These are phyloP conservation scores for Furcifer pardalis DNA, from an alignment of 2,797 vertebrate genomes.

Conservation along the genomic window DNA sequence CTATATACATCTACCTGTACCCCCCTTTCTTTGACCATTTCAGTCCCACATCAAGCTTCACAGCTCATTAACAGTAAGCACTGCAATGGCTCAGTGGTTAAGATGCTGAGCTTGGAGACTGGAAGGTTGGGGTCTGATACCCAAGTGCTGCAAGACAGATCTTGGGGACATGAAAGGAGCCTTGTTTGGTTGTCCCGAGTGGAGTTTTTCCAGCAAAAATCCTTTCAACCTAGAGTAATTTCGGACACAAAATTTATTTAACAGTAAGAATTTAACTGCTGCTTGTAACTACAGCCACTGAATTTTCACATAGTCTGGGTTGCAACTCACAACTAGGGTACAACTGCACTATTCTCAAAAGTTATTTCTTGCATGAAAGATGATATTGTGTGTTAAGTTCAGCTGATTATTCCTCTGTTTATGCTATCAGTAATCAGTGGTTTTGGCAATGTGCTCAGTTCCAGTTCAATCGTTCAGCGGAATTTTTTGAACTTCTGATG, in stretches of 20 bases:
- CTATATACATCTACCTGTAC: neutral
- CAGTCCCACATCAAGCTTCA: slow-evolving; percentile 51
- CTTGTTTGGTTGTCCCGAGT: too few species aligned
- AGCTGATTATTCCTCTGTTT: slow-evolving; percentile 67
- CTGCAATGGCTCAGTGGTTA: too few species aligned
- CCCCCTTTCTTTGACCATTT: neutral
- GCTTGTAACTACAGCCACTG: slow-evolving; percentile 41
- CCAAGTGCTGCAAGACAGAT: too few species aligned
- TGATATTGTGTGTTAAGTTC: slow-evolving; percentile 58
- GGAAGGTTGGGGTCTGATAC: too few species aligned
- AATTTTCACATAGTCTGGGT: slow-evolving; percentile 45
- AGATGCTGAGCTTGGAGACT: too few species aligned
- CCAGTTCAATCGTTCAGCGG: slow-evolving; percentile 65
- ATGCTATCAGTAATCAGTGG: slow-evolving; percentile 64
- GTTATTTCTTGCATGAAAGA: slow-evolving; percentile 57
- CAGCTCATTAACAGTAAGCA: slow-evolving; percentile 42
- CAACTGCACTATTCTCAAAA: slow-evolving; percentile 56
- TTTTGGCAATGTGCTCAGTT: slow-evolving; percentile 61
- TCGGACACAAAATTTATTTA: too few species aligned
- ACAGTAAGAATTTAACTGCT: slow-evolving; percentile 49
- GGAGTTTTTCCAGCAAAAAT: too few species aligned
- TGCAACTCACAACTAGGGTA: slow-evolving; percentile 15
- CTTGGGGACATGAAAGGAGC: too few species aligned
- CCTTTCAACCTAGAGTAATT: too few species aligned
- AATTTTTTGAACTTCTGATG: slow-evolving; percentile 72